These are phyloP conservation scores for Actinia tenebrosa DNA, from an alignment of 64 coral and sea anemone species.

Conservation along the genomic window DNA sequence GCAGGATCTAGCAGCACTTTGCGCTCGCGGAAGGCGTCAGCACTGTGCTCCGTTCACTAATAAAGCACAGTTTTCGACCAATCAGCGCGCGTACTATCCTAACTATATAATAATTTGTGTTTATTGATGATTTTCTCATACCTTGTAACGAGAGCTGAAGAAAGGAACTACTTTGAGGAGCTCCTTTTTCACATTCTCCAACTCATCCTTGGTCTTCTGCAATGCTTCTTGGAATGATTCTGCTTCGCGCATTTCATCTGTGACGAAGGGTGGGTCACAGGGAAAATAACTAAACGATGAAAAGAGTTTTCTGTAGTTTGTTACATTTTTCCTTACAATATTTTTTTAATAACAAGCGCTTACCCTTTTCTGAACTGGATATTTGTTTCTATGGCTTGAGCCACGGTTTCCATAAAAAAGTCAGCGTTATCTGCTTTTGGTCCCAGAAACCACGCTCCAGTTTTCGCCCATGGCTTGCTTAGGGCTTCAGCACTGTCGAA, in stretches of 20 bases:
- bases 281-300: slow-evolving; percentile 37
- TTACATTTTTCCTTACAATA: neutral
- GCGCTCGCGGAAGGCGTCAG: too few relatives aligned
- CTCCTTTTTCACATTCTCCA: slow-evolving; percentile 32
- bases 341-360: neutral
- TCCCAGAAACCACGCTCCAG: slow-evolving; percentile 74
- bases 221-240: slow-evolving; percentile 42
- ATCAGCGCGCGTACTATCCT: too few relatives aligned
- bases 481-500: neutral
- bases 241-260: slow-evolving; percentile 49
- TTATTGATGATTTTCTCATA: neutral
- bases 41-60: too few relatives aligned
- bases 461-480: slow-evolving; percentile 40
- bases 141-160: slow-evolving; percentile 70
- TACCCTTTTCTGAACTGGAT: slow-evolving; percentile 38
- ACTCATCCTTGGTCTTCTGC: slow-evolving; percentile 35
- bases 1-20: neutral
- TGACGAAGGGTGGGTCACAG: slow-evolving; percentile 52
- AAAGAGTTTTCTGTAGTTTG: neutral
- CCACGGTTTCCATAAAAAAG: slow-evolving; percentile 22
- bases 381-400: slow-evolving; percentile 18
- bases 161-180: slow-evolving; percentile 65
- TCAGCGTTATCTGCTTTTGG: slow-evolving; percentile 68
- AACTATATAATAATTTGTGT: neutral
- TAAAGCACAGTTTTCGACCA: too few relatives aligned